Conservation (phyloP, 2,888 invertebrate genomes). For the Mesochorus sp. region DNA sequence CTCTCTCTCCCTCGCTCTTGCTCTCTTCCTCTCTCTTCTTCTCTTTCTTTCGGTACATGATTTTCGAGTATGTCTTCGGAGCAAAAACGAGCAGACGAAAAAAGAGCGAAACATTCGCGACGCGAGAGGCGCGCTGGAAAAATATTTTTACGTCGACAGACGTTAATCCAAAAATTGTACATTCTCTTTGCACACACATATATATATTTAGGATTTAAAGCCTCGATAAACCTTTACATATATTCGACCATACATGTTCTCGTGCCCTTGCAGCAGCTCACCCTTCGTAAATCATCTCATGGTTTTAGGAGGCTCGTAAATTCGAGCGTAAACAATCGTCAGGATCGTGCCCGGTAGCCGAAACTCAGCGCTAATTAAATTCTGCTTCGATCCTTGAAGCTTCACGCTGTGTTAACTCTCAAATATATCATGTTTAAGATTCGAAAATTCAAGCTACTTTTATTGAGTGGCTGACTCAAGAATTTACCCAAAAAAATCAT, state of each 20-base stretch:
- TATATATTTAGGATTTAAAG: no score
- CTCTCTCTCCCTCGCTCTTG: neutral
- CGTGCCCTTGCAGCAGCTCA: neutral
- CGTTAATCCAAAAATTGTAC: constrained; percentile 63
- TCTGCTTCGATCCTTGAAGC: neutral
- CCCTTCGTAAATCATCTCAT: constrained; percentile 40
- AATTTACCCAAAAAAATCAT: no score
- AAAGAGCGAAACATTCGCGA: constrained; percentile 55
- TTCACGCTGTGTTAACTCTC: no score
- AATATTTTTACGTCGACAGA: constrained; percentile 3
- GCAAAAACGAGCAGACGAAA: constrained; percentile 19
- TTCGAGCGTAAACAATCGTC: constrained; percentile 27
- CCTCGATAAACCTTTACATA: no score
- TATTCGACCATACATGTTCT: constrained; percentile 19
- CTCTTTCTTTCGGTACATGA: constrained; percentile 21
- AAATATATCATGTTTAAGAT: no score
- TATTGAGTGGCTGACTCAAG: no score
- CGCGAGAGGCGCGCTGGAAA: neutral
- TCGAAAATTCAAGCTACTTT: no score
- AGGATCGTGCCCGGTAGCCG: constrained; percentile 16
- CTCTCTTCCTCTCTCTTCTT: neutral
- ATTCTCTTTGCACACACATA: no score
- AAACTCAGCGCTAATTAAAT: constrained; percentile 5
- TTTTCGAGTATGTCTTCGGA: constrained; percentile 20
- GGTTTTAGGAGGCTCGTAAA: constrained; percentile 21